Evolutionary conservation across 2,888 invertebrate genomes (phyloP).

Genomic region (Amiota minor): DNA sequence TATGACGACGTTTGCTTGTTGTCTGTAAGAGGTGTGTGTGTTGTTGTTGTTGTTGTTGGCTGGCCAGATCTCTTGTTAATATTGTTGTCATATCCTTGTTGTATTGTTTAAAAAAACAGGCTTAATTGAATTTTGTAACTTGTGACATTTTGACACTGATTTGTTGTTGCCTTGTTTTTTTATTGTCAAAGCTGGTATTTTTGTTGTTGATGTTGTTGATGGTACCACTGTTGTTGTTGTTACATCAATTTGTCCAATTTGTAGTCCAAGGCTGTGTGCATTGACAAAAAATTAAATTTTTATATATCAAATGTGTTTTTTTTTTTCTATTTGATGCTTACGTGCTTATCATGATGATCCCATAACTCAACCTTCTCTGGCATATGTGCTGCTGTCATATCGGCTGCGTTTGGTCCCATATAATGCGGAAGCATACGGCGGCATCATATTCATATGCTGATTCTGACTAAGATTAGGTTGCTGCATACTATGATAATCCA

Average conservation of each 20-base stretch:
- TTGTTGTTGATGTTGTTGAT: slow-evolving; percentile 36
- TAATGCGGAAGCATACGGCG: slow-evolving; percentile 68
- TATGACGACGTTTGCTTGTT: slow-evolving; percentile 25
- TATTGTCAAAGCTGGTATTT: slow-evolving; percentile 4
- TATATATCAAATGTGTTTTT: neutral
- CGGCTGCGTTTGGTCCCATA: slow-evolving; percentile 63
- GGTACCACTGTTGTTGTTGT: slow-evolving; percentile 25
- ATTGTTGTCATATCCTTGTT: neutral
- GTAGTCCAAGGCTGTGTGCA: slow-evolving; percentile 71
- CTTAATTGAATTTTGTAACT: slow-evolving; percentile 31
- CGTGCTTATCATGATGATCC: slow-evolving; percentile 74
- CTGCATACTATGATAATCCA: slow-evolving; percentile 72
- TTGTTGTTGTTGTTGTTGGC: slow-evolving; percentile 17
- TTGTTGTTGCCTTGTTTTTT: slow-evolving; percentile 17
- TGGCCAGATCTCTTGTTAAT: neutral
- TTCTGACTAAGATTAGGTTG: slow-evolving; percentile 66
- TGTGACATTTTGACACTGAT: slow-evolving; percentile 31
- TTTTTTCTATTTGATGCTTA: slow-evolving; percentile 52
- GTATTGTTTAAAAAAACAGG: neutral
- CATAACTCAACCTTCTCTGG: slow-evolving; percentile 72
- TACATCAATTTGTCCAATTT: slow-evolving; percentile 69
- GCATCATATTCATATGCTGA: slow-evolving; percentile 71
- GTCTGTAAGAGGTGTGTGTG: slow-evolving; percentile 4
- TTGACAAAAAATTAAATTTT: neutral
- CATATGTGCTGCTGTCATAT: slow-evolving; percentile 64